Evolutionary conservation across 1,140 invertebrate genomes (phyloP).

Genomic region (Hyposmocoma kahamanoa): DNA sequence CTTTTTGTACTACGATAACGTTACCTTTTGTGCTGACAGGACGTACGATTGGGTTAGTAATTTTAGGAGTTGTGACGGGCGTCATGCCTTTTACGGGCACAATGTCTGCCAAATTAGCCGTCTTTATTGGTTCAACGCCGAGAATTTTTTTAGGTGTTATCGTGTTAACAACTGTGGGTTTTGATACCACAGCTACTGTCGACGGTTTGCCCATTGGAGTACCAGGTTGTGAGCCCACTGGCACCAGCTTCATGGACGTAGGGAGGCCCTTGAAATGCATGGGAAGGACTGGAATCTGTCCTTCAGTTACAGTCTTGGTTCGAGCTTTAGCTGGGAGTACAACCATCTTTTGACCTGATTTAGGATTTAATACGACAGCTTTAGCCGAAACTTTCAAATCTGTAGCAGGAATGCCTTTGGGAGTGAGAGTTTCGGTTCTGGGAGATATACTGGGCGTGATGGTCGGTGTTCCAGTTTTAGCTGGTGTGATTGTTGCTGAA

Average conservation of each 20-base stretch:
- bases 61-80: constrained; percentile 47
- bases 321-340: constrained; percentile 57
- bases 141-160: constrained; percentile 47
- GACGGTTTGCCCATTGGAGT: constrained; percentile 41
- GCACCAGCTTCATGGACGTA: constrained; percentile 64
- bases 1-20: constrained; percentile 68
- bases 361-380: constrained; percentile 66
- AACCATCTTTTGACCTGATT: constrained; percentile 71
- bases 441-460: constrained; percentile 36
- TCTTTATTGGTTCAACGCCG: constrained; percentile 62
- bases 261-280: constrained; percentile 64
- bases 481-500: constrained; percentile 32
- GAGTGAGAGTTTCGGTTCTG: constrained; percentile 52
- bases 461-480: constrained; percentile 32
- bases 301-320: constrained; percentile 47
- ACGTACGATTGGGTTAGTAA: constrained; percentile 55
- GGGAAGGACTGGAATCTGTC: constrained; percentile 42
- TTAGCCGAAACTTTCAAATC: constrained; percentile 69
- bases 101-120: constrained; percentile 61
- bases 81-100: constrained; percentile 56
- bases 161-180: constrained; percentile 37
- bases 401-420: constrained; percentile 65
- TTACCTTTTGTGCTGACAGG: constrained; percentile 57
- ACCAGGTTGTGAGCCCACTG: constrained; percentile 54
- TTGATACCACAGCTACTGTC: constrained; percentile 44